These are phyloP conservation scores for Cybosia mesomella DNA, from an alignment of 2,888 invertebrate species.

Conservation along the genomic window DNA sequence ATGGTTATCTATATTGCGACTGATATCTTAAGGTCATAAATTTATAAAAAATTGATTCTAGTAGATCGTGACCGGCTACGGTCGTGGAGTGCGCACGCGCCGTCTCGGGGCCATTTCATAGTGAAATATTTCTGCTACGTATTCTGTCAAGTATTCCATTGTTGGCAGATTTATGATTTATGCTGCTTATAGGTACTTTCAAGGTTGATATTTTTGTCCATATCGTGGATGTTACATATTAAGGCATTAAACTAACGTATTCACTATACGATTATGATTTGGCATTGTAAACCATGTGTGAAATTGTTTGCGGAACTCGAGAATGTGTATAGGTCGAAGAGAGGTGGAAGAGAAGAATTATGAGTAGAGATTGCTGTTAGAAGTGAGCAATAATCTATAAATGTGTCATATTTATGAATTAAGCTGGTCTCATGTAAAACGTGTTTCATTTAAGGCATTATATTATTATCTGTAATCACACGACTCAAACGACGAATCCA, in stretches of 20 bases:
- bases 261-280: slow-evolving; percentile 10
- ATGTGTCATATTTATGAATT: background rate
- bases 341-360: background rate
- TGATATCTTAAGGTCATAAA: slow-evolving; percentile 67
- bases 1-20: slow-evolving; percentile 46
- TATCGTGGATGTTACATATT: slow-evolving; percentile 34
- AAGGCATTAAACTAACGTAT: slow-evolving; percentile 1
- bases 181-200: slow-evolving; percentile 68
- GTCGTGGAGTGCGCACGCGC: slow-evolving; percentile 80
- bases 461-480: slow-evolving; percentile 17
- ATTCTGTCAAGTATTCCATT: slow-evolving; percentile 76
- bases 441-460: background rate
- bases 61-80: slow-evolving; percentile 78
- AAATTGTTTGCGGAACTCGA: background rate
- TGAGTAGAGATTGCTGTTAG: slow-evolving; percentile 6
- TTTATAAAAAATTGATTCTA: slow-evolving; percentile 74
- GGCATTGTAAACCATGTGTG: background rate
- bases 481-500: background rate
- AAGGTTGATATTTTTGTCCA: slow-evolving; percentile 67
- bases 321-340: slow-evolving; percentile 9
- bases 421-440: too few species aligned
- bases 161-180: slow-evolving; percentile 80
- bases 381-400: slow-evolving; percentile 19
- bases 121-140: slow-evolving; percentile 72
- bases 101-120: slow-evolving; percentile 68